phyloP scores from a whole-genome alignment of 2,113 vertebrate species.

The Saguinus imperator region DNA sequence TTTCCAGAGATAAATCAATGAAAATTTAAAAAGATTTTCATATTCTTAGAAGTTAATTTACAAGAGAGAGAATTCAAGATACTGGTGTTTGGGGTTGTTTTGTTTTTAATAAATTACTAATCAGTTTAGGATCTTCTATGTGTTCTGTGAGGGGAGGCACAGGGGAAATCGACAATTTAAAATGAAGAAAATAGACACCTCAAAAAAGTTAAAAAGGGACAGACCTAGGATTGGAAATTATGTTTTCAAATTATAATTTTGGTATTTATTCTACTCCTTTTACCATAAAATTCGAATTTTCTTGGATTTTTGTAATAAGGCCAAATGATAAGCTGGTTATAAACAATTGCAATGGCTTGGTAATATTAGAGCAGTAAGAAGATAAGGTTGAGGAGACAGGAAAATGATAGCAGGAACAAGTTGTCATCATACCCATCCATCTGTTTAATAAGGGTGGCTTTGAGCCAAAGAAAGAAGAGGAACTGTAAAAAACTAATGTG shows the following conservation, averaged over 20 bases:
- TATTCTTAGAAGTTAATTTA: slow-evolving; percentile 15
- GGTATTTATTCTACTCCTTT: background rate
- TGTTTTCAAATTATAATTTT: slow-evolving; percentile 7
- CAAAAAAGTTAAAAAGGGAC: background rate
- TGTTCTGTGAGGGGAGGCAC: background rate
- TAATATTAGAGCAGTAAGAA: background rate
- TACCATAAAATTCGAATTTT: slow-evolving; percentile 18
- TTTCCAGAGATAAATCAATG: background rate
- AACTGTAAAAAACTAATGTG: background rate
- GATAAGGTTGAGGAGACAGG: background rate
- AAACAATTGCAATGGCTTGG: background rate
- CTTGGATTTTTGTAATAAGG: slow-evolving; percentile 19
- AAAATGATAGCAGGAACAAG: background rate
- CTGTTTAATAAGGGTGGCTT: background rate
- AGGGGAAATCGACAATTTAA: background rate
- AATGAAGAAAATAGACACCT: background rate
- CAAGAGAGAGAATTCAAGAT: background rate
- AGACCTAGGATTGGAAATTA: background rate
- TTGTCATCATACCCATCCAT: background rate
- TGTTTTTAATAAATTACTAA: slow-evolving; percentile 25
- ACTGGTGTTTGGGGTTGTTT: background rate
- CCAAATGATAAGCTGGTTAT: background rate
- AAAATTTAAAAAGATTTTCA: background rate
- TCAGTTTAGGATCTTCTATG: background rate
- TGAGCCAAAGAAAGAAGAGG: background rate